Evolutionary conservation across 2,113 vertebrate species (phyloP), one percentile per base, ranked within the genome.

Genomic region (Xiphophorus hellerii): DNA sequence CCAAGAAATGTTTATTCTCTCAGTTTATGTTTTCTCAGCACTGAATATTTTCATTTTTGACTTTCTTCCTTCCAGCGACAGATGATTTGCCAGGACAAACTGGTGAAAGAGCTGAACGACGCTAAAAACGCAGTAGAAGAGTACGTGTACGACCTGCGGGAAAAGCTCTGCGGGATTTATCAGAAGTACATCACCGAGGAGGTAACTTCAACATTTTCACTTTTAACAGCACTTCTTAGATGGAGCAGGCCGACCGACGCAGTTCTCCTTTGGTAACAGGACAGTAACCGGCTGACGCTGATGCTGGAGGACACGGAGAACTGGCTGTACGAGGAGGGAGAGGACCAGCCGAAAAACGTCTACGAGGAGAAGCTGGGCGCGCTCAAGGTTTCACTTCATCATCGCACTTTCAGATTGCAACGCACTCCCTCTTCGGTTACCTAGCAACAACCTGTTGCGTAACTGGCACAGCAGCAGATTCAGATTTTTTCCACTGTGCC

Each of bases 281-380:
- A 98, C 76, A 93, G 95, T 67, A 96, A 88, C 80, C 95, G 94
- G 66, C 91, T 98, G 71, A 93, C 94, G 3, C 86, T 94, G 86
- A 92, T 98, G 92, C 90, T 98, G 78, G 97, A 97, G 88, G 96
- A 97, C 88, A 97, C 96, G 14, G 97, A 97, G 93, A 97, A 95
- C 83, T 98, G 97, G 97, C 95, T 98, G 81, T 98, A 98, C 86
- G 97, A 98, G 91, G 97, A 99, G 39, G 97, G 97, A 74, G 97
- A 98, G 83, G 97, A 98, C 89, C 97, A 99, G 61, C 95, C 96
- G 69, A 98, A 97, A 90, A 95, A 97, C 80, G 90, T 97, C n/a
- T 99, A 99, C 76, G 93, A 97, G 91, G 96, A 98, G 87, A 99
- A 98, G 83, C 95, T 99, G 66, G 93, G 95, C 64, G 97, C 95